Evolutionary conservation across 2,888 invertebrate genomes (phyloP).

Genomic region (Ornithoptera priamus): DNA sequence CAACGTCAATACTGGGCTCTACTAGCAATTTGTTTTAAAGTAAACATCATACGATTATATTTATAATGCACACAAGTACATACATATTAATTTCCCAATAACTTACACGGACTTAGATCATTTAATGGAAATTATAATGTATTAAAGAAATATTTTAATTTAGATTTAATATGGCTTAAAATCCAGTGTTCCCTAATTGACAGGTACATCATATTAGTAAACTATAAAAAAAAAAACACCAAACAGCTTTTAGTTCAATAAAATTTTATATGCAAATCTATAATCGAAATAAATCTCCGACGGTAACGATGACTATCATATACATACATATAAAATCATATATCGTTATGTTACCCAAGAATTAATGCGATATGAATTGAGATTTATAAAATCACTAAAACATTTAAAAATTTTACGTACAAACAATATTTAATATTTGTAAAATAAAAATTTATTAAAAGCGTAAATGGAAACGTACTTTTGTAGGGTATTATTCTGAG

Average conservation of each 20-base stretch:
- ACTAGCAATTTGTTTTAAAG: not conserved
- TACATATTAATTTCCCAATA: slow-evolving; percentile 15
- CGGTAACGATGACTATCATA: not conserved
- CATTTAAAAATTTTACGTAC: too few relatives aligned
- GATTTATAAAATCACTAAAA: too few relatives aligned
- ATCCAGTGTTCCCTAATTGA: slow-evolving; percentile 10
- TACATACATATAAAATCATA: too few relatives aligned
- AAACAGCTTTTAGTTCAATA: slow-evolving; percentile 7
- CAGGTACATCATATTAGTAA: slow-evolving; percentile 24
- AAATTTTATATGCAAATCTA: slow-evolving; percentile 12
- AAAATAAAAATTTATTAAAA: too few relatives aligned
- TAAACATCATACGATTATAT: not conserved
- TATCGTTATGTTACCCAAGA: too few relatives aligned
- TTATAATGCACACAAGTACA: slow-evolving; percentile 15
- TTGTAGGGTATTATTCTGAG: too few relatives aligned
- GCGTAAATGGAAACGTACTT: too few relatives aligned
- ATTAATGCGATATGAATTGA: too few relatives aligned
- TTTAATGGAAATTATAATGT: slow-evolving; percentile 8
- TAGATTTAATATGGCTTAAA: slow-evolving; percentile 21
- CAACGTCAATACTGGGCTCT: not conserved
- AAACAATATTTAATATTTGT: too few relatives aligned
- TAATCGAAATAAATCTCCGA: slow-evolving; percentile 13
- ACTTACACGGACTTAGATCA: slow-evolving; percentile 12
- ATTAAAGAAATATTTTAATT: slow-evolving; percentile 16
- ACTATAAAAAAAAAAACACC: slow-evolving; percentile 6